A percentile compares a stretch with the other conserved stretches of the same genome.
These are phyloP conservation scores for Amazona guildingii DNA, from an alignment of 2,113 vertebrate species.

Conservation along the genomic window DNA sequence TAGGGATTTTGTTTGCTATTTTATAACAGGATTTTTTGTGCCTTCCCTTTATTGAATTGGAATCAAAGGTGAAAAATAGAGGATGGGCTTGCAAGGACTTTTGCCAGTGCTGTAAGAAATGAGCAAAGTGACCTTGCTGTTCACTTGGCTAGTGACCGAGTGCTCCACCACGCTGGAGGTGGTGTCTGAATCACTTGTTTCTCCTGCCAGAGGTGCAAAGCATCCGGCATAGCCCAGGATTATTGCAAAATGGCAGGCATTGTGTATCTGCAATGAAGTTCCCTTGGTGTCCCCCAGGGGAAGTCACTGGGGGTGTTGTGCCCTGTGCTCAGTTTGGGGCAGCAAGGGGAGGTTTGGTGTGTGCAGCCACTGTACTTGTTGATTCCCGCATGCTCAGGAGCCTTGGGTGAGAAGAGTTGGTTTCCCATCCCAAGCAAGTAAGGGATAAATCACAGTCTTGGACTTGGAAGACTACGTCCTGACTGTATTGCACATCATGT, in stretches of 20 bases:
- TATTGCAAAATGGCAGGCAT: not conserved
- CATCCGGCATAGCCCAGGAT: not conserved
- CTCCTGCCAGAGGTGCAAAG: not conserved
- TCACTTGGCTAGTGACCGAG: not conserved
- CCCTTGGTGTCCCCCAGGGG: not conserved
- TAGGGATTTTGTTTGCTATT: not conserved
- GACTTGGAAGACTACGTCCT: not conserved
- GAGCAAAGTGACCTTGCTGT: not conserved
- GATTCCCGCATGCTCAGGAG: rapidly evolving
- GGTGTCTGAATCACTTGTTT: not conserved
- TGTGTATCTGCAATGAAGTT: not conserved
- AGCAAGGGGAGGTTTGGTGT: not conserved
- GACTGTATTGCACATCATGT: rapidly evolving
- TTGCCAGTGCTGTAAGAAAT: not conserved
- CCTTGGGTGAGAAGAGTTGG: not conserved
- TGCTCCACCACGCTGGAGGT: not conserved
- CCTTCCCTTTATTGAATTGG: not conserved
- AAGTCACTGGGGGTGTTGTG: rapidly evolving
- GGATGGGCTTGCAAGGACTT: not conserved
- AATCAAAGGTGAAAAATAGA: not conserved
- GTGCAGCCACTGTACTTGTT: rapidly evolving
- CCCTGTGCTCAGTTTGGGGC: not conserved
- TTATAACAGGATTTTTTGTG: not conserved
- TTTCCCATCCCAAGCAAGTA: not conserved
- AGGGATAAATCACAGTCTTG: not conserved